Evolutionary conservation across 2,113 vertebrate genomes (phyloP), one percentile per base, ranked within the genome.

Genomic region (Atractosteus spatula): DNA sequence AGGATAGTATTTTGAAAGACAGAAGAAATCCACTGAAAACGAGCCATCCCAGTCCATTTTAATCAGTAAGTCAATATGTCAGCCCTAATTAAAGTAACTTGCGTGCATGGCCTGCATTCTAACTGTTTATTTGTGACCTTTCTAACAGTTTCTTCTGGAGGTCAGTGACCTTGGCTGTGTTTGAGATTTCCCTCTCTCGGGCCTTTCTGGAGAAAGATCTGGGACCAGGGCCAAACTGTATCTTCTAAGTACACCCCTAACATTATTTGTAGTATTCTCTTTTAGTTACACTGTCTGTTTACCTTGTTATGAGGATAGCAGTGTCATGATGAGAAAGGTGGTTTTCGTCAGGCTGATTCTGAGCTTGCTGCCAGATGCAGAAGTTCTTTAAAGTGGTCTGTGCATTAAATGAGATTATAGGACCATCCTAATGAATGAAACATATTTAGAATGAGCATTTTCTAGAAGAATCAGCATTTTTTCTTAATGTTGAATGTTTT

Each of bases 371-470:
- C 97, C 97, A 99, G 65, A 97, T 94, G 84, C 97, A 99, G 71
- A 99, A 99, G 84, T 96, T 99, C 89, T 95, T 99, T 89, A 99
- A 88, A 71, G 97, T 99, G 83, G 94, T 93, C 87, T 99, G 96
- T 82, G 97, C 97, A 78, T 99, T 96, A 73, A 94, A 98, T 69
- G 94, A 95, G 88, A 99, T 97, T 70, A 85, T 83, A 66, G 97
- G 97, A 78, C 97, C 97, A 43, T 98, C 95, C 97, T 99, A 82
- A 81, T 47, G 6, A 83, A 17, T 85, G 78, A 81, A 45, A 79
- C 74, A 3, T 73, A 0, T 17, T 45, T 54, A 67, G n/a, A 55
- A 14, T 29, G 29, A 29, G 29, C 29, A 29, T 29, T 29, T 29
- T 29, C 29, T 29, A 29, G 29, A 29, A 29, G 29, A 29, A 29